These are phyloP conservation scores for Philopotamus ludificatus DNA, from an alignment of 1,140 invertebrate genomes.

Conservation along the genomic window DNA sequence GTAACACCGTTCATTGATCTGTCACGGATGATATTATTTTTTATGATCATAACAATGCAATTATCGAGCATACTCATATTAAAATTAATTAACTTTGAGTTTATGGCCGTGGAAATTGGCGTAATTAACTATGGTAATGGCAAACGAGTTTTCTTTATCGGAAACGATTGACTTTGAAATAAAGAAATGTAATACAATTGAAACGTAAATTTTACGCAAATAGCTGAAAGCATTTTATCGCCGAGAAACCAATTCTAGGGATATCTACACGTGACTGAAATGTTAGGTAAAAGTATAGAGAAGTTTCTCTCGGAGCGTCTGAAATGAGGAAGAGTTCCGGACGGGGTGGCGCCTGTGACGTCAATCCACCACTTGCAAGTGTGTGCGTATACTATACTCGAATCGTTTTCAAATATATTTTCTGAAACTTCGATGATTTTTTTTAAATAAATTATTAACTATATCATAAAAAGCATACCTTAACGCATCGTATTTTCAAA, in stretches of 20 bases:
- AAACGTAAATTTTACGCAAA: not conserved
- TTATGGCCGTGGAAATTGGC: no score
- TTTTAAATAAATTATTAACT: not conserved
- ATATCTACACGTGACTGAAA: not conserved
- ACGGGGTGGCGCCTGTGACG: slow-evolving; percentile 6
- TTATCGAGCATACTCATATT: not conserved
- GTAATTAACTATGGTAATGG: no score
- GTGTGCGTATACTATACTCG: not conserved
- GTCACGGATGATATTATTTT: not conserved
- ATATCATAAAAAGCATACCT: not conserved
- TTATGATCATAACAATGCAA: not conserved
- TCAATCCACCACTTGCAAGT: not conserved
- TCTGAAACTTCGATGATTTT: not conserved
- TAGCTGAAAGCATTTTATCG: not conserved
- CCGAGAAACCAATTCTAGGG: not conserved
- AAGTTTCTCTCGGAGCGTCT: not conserved
- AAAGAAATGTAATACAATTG: not conserved
- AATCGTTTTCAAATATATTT: not conserved
- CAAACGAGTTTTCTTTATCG: not conserved
- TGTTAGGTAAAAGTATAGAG: not conserved
- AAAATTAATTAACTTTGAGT: not conserved
- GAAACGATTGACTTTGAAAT: not conserved
- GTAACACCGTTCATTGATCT: no score
- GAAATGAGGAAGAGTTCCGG: slow-evolving; percentile 2
- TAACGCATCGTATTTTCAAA: not conserved